Conservation (phyloP, 2,888 invertebrate genomes). For the Masnerella sp. region DNA sequence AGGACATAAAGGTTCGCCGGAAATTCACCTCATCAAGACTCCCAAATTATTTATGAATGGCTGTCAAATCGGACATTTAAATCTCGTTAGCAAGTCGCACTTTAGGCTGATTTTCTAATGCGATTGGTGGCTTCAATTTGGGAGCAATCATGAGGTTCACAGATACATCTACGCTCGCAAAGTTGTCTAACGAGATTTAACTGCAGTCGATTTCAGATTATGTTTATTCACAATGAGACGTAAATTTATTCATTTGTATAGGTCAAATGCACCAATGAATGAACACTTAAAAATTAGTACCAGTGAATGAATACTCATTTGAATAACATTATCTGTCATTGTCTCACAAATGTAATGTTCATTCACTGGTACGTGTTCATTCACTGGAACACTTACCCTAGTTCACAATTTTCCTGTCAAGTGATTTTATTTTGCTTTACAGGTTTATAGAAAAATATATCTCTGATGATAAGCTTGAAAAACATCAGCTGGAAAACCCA, state of each 20-base stretch:
- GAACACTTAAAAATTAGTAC: too few relatives aligned
- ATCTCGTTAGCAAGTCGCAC: conserved; percentile 74
- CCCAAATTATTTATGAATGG: conserved; percentile 77
- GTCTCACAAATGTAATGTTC: too few relatives aligned
- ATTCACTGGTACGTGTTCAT: too few relatives aligned
- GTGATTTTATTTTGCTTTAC: conserved; percentile 19
- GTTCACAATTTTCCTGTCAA: conserved; percentile 10
- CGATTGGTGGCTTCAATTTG: too few relatives aligned
- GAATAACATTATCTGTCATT: too few relatives aligned
- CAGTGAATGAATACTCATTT: too few relatives aligned
- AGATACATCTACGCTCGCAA: conserved; percentile 51
- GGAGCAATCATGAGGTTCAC: conserved; percentile 77
- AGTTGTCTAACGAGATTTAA: conserved; percentile 77
- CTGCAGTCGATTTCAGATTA: conserved; percentile 67
- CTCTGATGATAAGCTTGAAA: background rate
- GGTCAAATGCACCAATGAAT: too few relatives aligned
- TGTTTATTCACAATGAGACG: too few relatives aligned
- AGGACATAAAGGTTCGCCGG: too few relatives aligned
- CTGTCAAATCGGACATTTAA: conserved; percentile 71
- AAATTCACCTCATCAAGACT: conserved; percentile 77
- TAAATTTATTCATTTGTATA: too few relatives aligned
- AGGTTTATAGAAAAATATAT: conserved; percentile 20
- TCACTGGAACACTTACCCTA: too few relatives aligned
- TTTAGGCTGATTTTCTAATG: background rate
- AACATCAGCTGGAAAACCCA: too few relatives aligned